phyloP scores from a whole-genome alignment of 2,888 invertebrate species.

The Acanthacorydalis orientalis region DNA sequence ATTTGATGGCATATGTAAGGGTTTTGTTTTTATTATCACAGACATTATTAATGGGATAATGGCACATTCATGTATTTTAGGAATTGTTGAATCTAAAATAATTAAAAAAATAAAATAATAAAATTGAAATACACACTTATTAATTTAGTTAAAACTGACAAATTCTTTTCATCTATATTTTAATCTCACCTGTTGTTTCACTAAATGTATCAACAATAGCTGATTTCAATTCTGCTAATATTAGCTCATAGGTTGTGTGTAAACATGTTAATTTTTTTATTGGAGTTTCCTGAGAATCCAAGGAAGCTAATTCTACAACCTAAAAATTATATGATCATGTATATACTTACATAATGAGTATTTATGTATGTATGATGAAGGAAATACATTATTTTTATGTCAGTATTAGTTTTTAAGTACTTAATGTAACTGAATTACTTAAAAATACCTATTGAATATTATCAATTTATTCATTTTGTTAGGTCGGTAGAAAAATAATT shows the following conservation, averaged over 20 bases:
- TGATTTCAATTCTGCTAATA: constrained; percentile 28
- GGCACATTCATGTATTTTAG: constrained; percentile 21
- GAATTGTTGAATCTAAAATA: constrained; percentile 17
- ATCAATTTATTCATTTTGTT: too few species aligned
- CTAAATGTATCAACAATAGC: constrained; percentile 24
- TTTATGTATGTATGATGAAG: constrained; percentile 3
- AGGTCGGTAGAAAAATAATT: too few species aligned
- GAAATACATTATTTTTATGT: too few species aligned
- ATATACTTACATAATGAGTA: constrained; percentile 1
- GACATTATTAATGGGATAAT: constrained; percentile 24
- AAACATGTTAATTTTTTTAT: constrained; percentile 28
- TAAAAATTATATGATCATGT: constrained; percentile 11
- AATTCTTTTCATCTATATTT: neutral
- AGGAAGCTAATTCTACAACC: constrained; percentile 28
- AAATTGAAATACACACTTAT: too few species aligned
- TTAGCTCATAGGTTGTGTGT: constrained; percentile 26
- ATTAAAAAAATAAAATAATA: neutral
- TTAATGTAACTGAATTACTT: too few species aligned
- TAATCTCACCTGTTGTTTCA: constrained; percentile 16
- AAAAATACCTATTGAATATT: too few species aligned
- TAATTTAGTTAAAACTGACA: too few species aligned
- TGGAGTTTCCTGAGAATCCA: constrained; percentile 25
- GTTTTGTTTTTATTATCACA: constrained; percentile 26
- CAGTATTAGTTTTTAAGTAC: too few species aligned
- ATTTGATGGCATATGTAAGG: constrained; percentile 26